phyloP scores from a whole-genome alignment of 2,797 vertebrate genomes.

The Alcedo atthis region DNA sequence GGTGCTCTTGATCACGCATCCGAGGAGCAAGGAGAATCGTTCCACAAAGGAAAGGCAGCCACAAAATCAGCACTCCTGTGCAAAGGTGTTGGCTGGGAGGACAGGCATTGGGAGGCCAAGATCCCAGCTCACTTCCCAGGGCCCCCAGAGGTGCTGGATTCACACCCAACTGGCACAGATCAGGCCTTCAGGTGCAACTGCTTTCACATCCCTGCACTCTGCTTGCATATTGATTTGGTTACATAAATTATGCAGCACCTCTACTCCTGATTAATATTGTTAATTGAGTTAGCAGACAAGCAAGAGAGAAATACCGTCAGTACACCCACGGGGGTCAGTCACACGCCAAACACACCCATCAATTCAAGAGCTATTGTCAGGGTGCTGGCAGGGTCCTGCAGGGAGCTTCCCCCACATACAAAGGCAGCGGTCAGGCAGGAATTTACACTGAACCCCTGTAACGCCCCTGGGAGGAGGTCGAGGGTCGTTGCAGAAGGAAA shows the following conservation, averaged over 20 bases:
- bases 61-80: not conserved
- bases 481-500: not conserved
- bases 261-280: slow-evolving; percentile 39
- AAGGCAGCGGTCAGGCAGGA: not conserved
- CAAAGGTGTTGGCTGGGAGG: not conserved
- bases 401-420: not conserved
- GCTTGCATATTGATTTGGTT: slow-evolving; percentile 29
- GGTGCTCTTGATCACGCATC: not conserved
- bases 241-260: slow-evolving; percentile 67
- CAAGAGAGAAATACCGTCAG: not conserved
- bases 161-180: not conserved
- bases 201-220: not conserved
- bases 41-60: not conserved
- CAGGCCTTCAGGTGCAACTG: not conserved
- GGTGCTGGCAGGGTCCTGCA: not conserved
- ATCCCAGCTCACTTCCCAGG: not conserved
- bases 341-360: not conserved
- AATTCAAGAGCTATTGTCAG: not conserved
- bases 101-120: not conserved
- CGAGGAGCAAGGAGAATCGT: not conserved
- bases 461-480: not conserved
- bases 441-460: not conserved
- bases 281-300: not conserved
- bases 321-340: not conserved
- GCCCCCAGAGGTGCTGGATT: accelerated